Conservation (phyloP, 2,888 invertebrate genomes). For the Dilophus febrilis region DNA sequence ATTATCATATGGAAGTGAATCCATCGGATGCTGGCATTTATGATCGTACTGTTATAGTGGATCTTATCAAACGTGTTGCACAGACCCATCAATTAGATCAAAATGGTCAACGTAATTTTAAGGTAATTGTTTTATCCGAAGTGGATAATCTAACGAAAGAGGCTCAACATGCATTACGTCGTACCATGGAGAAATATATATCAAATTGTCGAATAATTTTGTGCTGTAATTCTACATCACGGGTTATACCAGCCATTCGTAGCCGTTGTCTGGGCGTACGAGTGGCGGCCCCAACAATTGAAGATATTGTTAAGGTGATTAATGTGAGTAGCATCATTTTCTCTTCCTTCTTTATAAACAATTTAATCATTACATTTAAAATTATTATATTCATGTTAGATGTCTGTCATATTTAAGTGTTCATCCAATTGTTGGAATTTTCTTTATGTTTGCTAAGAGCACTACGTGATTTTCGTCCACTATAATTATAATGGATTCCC, state of each 20-base stretch:
- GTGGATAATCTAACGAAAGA: constrained; percentile 91
- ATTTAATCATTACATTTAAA: too few relatives aligned
- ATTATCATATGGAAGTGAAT: constrained; percentile 48
- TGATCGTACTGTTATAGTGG: constrained; percentile 93
- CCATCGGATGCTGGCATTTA: constrained; percentile 97
- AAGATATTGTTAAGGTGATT: constrained; percentile 53
- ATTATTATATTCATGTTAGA: too few relatives aligned
- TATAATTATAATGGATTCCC: too few relatives aligned
- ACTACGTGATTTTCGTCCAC: too few relatives aligned
- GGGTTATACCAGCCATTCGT: constrained; percentile 92
- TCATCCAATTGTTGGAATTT: too few relatives aligned
- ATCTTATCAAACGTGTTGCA: constrained; percentile 91
- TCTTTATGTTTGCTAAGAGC: neutral
- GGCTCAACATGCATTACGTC: constrained; percentile 92
- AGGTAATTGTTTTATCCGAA: constrained; percentile 90
- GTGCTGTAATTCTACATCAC: constrained; percentile 84
- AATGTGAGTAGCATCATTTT: constrained; percentile 23
- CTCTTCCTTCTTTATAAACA: too few relatives aligned
- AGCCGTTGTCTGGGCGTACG: constrained; percentile 87
- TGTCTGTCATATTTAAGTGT: too few relatives aligned
- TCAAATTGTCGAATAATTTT: constrained; percentile 85
- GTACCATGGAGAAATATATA: constrained; percentile 99
- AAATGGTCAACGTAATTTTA: constrained; percentile 77
- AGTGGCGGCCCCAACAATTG: constrained; percentile 70
- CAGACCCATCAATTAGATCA: constrained; percentile 89